Evolutionary conservation across 2,113 vertebrate species (phyloP).

Genomic region (Gopherus flavomarginatus): DNA sequence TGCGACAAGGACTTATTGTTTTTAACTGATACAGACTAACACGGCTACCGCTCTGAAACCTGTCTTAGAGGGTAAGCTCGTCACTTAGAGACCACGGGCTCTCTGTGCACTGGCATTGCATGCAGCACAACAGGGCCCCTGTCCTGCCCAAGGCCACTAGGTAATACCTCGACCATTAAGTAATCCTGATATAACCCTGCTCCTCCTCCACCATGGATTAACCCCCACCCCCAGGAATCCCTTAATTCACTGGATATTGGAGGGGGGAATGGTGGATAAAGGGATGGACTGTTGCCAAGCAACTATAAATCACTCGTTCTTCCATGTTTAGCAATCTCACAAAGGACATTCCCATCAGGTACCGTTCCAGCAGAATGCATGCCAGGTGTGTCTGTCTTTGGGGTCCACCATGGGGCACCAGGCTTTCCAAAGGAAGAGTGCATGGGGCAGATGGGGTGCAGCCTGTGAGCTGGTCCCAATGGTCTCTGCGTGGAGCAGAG

Average conservation of each 20-base stretch:
- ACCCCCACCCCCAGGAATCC: slow-evolving; percentile 88
- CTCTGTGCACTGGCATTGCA: no score
- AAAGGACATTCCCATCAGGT: slow-evolving; percentile 94
- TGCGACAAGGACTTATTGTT: no score
- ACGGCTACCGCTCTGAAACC: no score
- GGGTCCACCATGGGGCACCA: neutral
- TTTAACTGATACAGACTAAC: no score
- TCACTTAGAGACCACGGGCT: neutral
- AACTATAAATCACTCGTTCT: slow-evolving; percentile 87
- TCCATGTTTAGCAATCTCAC: slow-evolving; percentile 94
- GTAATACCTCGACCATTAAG: neutral
- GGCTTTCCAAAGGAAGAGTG: no score
- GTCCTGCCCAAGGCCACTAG: no score
- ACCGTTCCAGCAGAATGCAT: neutral
- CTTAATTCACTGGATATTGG: slow-evolving; percentile 92
- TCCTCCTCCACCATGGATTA: slow-evolving; percentile 81
- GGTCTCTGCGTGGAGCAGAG: no score
- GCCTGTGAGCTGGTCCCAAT: neutral
- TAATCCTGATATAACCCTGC: neutral
- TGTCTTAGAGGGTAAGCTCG: neutral
- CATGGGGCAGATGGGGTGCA: no score
- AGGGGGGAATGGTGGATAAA: slow-evolving; percentile 89
- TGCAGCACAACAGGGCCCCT: neutral
- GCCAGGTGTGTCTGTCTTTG: no score
- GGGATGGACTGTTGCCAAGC: slow-evolving; percentile 88